Evolutionary conservation across 2,888 invertebrate species (phyloP), one percentile per base, ranked within the genome.

Genomic region (Melanargia galathea): DNA sequence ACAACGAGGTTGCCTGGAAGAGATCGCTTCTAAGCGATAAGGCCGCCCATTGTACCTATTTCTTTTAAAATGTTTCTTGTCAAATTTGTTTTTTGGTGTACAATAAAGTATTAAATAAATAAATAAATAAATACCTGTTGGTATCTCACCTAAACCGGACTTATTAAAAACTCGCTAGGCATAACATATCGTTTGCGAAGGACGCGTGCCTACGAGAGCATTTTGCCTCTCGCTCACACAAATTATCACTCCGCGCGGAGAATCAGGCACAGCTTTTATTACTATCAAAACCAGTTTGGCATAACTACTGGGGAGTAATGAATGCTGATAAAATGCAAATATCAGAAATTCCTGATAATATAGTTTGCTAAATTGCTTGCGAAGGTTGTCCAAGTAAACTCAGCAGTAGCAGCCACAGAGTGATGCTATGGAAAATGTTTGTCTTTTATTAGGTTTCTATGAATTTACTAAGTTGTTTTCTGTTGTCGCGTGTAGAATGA

Each of bases 131-230:
- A n/a, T n/a, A n/a, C n/a, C n/a, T 71, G 73, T 80, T 71, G 79
- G 78, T 80, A 81, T 77, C 82, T 83, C 79, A 83, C 81, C 43
- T 54, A 62, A 59, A 40, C 80, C 78, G 77, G 68, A 63, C 68
- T 56, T 67, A 72, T 70, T 71, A 70, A 73, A 87, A 83, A 80
- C 75, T 74, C 68, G 76, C 75, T 72, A 69, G 69, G 70, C 70
- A 71, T 73, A 71, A 48, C 46, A 80, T 78, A 81, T 78, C 80
- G 80, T 78, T 81, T 81, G 79, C 84, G 86, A 90, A 87, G 89
- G 88, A 87, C 87, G 87, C 84, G 79, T 82, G 86, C 83, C 81
- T 82, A 84, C 84, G 86, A 83, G 83, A 82, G 81, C 82, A 80
- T 76, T 60, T 30, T 3, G 66, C 75, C 77, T 77, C 79, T 75